These are phyloP conservation scores for Megalonaias nervosa DNA, from an alignment of 1,140 invertebrate genomes.

Conservation along the genomic window DNA sequence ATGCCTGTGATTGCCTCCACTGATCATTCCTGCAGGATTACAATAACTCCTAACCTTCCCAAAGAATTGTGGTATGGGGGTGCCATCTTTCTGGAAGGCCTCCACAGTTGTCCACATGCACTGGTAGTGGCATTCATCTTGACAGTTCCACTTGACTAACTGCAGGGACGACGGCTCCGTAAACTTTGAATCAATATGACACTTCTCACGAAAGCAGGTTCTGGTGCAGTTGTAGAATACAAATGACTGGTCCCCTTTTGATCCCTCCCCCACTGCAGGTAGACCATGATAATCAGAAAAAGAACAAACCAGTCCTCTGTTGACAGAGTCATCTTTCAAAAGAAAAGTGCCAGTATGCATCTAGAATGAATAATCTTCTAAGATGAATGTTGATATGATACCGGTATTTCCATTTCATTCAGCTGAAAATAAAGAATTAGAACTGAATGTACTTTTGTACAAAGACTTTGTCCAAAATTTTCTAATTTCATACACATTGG, in stretches of 20 bases:
- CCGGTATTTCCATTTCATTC: too few species aligned
- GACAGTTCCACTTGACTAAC: slow-evolving; percentile 64
- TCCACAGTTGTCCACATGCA: slow-evolving; percentile 96
- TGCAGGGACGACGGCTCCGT: slow-evolving; percentile 51
- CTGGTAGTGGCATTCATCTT: slow-evolving; percentile 76
- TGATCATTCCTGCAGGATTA: not conserved
- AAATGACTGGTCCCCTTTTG: slow-evolving; percentile 57
- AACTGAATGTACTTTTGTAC: too few species aligned
- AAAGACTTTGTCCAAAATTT: too few species aligned
- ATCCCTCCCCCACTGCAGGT: slow-evolving; percentile 39
- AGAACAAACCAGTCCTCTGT: not conserved
- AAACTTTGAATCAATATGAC: slow-evolving; percentile 15
- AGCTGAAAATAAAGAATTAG: too few species aligned
- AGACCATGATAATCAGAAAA: not conserved
- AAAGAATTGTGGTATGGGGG: slow-evolving; percentile 91
- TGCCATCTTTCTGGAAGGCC: slow-evolving; percentile 81
- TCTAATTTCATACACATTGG: too few species aligned
- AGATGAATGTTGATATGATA: not conserved
- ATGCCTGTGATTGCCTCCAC: too few species aligned
- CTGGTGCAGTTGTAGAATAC: slow-evolving; percentile 58
- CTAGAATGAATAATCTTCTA: not conserved
- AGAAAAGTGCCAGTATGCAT: not conserved
- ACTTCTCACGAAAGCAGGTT: slow-evolving; percentile 47
- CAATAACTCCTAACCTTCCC: slow-evolving; percentile 83
- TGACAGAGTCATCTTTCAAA: not conserved